Evolutionary conservation across 1,140 invertebrate species (phyloP).

Genomic region (Popillia japonica): DNA sequence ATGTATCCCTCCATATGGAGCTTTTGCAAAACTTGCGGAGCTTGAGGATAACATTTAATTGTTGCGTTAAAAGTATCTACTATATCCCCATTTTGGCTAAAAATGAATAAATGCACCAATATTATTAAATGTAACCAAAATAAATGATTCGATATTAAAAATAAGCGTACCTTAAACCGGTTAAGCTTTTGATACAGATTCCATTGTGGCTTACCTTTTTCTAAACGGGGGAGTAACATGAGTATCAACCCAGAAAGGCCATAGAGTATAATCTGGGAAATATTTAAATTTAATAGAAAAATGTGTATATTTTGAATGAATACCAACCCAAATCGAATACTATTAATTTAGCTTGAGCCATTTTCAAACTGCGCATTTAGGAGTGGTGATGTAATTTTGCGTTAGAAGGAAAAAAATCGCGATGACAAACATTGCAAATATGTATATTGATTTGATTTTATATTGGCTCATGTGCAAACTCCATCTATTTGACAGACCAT

Average conservation of each 20-base stretch:
- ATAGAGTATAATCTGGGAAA: conserved; percentile 77
- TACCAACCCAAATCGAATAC: conserved; percentile 43
- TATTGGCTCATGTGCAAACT: no score
- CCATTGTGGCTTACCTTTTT: conserved; percentile 58
- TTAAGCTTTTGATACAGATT: neutral
- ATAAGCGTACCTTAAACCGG: neutral
- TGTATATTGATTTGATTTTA: no score
- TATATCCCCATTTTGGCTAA: conserved; percentile 63
- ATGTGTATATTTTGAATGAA: neutral
- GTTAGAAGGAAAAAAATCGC: no score
- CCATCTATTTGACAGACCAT: no score
- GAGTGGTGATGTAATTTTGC: no score
- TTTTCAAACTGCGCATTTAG: neutral
- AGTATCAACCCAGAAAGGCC: conserved; percentile 81
- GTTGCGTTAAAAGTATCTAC: conserved; percentile 63
- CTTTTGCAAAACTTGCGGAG: conserved; percentile 68
- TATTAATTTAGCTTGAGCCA: conserved; percentile 38
- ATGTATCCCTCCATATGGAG: conserved; percentile 66
- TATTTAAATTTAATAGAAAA: neutral
- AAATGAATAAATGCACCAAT: conserved; percentile 43
- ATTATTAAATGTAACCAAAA: neutral
- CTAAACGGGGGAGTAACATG: conserved; percentile 73
- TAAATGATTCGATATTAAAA: neutral
- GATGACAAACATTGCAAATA: no score
- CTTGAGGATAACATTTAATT: conserved; percentile 69